Evolutionary conservation across 2,113 vertebrate species (phyloP), one percentile per base, ranked within the genome.

Genomic region (Tangachromis dhanisi): DNA sequence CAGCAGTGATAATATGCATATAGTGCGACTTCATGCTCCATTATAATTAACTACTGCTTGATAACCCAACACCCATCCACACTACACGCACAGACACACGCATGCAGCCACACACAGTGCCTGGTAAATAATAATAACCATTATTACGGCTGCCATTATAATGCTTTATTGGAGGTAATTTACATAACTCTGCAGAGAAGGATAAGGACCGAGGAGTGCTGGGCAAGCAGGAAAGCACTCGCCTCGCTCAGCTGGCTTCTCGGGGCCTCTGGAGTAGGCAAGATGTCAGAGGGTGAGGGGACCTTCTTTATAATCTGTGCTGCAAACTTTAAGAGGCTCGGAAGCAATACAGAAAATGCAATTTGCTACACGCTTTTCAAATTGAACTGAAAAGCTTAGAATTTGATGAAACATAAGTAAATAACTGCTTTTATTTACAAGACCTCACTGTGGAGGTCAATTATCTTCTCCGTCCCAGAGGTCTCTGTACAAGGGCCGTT

Each of bases 1-100:
- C 88, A 66, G 92, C 86, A 42, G 63, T 88, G 92, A 94, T 96
- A 95, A 95, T 93, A 91, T 83, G 92, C 92, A 89, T 86, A 90
- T 59, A 87, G 83, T 79, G 88, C 31, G 79, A 51, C 90, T 90
- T 87, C 90, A 90, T 84, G 86, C 90, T 93, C 88, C 84, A 33
- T 90, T 94, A 94, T 96, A 96, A 96, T 96, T 95, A 96, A 96
- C 95, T 94, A 92, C 92, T 88, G 90, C 83, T 90, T 81, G 94
- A 96, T 96, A 95, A 95, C 88, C 83, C 76, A 6, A 73, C 86
- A 82, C 78, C 47, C 66, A 71, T 83, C 14, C 71, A 14, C 55
- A 31, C 24, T 80, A 91, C 90, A 86, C 81, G 84, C 76, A 47
- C 63, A 73, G 76, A 68, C 47, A 84, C 63, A 86, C 81, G 24